A percentile compares a stretch with the other conserved stretches of the same genome.
Evolutionary conservation across 2,797 vertebrate genomes (phyloP).

Genomic region (Percopsis omiscomaycus): DNA sequence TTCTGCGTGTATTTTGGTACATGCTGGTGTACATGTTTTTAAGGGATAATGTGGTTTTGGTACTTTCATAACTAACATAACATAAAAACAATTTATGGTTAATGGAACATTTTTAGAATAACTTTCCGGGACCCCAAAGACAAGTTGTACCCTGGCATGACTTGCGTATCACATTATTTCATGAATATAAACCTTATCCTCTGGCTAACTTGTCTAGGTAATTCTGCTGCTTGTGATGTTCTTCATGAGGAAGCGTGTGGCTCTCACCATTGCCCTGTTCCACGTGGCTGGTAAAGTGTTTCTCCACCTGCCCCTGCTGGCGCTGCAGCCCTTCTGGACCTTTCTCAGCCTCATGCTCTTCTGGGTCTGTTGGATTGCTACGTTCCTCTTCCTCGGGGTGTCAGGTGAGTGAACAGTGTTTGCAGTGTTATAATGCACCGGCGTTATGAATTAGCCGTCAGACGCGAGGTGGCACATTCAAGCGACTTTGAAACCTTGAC

Average conservation of each 20-base stretch:
- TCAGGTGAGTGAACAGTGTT: slow-evolving; percentile 74
- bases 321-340: slow-evolving; percentile 95
- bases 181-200: not conserved
- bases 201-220: slow-evolving; percentile 70
- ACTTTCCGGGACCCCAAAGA: not conserved
- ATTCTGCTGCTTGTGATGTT: slow-evolving; percentile 91
- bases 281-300: slow-evolving; percentile 97
- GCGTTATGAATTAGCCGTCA: not conserved
- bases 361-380: slow-evolving; percentile 94
- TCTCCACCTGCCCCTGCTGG: slow-evolving; percentile 88
- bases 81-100: not conserved
- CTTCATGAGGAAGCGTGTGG: slow-evolving; percentile 94
- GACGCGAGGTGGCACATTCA: not conserved
- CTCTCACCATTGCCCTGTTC: slow-evolving; percentile 94
- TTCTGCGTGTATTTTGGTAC: not conserved
- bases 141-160: not conserved
- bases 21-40: not conserved
- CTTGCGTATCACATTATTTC: not conserved
- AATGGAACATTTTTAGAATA: not conserved
- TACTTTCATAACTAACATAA: not conserved
- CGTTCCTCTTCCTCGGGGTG: slow-evolving; percentile 93
- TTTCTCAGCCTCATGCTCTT: slow-evolving; percentile 93
- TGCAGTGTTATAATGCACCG: not conserved
- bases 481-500: too few relatives aligned
- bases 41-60: not conserved